Conservation (phyloP, 2,888 invertebrate genomes). For the Brachypterus glaber region DNA sequence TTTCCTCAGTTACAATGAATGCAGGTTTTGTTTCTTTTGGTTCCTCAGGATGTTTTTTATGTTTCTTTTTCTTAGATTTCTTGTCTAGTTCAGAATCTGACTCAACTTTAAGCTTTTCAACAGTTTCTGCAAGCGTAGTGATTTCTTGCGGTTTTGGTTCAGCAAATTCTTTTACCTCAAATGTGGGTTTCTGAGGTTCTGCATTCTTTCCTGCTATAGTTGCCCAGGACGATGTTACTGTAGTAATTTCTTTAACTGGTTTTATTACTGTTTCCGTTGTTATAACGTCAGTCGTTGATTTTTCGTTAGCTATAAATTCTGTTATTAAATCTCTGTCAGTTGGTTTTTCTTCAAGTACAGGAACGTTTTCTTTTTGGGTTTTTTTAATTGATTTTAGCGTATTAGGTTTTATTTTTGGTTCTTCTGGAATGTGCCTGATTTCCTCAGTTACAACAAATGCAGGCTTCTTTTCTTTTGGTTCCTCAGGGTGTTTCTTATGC, state of each 20-base stretch:
- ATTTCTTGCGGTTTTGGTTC: no score
- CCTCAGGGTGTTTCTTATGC: slow-evolving; percentile 16
- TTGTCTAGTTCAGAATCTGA: no score
- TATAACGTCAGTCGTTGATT: slow-evolving; percentile 1
- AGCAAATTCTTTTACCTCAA: no score
- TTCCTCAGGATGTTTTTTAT: slow-evolving; percentile 18
- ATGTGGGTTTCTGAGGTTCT: slow-evolving; percentile 1
- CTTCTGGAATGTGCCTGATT: slow-evolving; percentile 16
- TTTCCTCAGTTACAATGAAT: slow-evolving; percentile 19
- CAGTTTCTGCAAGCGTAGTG: no score
- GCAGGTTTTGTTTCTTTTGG: slow-evolving; percentile 17
- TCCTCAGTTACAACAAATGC: slow-evolving; percentile 19
- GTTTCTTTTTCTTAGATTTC: slow-evolving; percentile 15
- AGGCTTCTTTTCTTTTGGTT: slow-evolving; percentile 9
- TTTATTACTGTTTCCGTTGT: background rate
- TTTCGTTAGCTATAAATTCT: background rate
- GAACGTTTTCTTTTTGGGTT: no score
- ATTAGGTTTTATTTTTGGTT: slow-evolving; percentile 1
- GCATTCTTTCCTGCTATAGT: slow-evolving; percentile 11
- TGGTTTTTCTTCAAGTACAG: no score
- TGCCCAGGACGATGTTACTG: slow-evolving; percentile 1
- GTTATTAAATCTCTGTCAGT: no score
- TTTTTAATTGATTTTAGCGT: no score
- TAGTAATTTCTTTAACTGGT: no score
- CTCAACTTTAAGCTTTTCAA: no score